Percentiles rank a stretch among this genome's conserved stretches.
Conservation (phyloP, 2,888 invertebrate genomes). For the Nymphalis polychloros region DNA sequence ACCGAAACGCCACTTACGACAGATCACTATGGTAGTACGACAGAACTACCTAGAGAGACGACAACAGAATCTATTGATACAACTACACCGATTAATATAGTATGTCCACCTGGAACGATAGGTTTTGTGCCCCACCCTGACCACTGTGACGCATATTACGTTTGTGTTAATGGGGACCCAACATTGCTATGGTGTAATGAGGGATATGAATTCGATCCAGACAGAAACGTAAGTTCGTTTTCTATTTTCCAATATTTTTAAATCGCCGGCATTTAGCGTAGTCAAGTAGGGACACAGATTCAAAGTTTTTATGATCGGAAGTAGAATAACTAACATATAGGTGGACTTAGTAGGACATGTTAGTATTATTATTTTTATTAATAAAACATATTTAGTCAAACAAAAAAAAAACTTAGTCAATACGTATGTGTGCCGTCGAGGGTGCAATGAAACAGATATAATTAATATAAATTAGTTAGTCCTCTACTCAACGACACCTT, state of each 20-base stretch:
- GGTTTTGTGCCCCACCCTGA: slow-evolving; percentile 35
- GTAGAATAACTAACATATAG: no score
- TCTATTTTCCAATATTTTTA: no score
- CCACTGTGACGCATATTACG: slow-evolving; percentile 39
- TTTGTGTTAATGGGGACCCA: slow-evolving; percentile 38
- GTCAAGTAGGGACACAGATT: no score
- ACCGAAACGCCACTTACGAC: not conserved
- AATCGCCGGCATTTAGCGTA: not conserved
- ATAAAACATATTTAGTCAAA: no score
- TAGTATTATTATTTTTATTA: no score
- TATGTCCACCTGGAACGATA: slow-evolving; percentile 17
- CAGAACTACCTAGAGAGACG: not conserved
- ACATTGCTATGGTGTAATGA: slow-evolving; percentile 37
- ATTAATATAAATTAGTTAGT: no score
- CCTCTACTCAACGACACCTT: no score
- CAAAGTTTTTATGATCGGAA: no score
- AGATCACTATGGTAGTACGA: no score
- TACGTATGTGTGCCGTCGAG: not conserved
- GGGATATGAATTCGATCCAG: slow-evolving; percentile 41
- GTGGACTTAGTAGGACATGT: no score
- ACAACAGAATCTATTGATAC: not conserved
- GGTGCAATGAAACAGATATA: not conserved
- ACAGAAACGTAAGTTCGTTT: not conserved
- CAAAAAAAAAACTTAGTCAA: no score
- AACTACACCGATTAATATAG: no score